Evolutionary conservation across 1,140 invertebrate genomes (phyloP).

Genomic region (Trichonephila clavipes): DNA sequence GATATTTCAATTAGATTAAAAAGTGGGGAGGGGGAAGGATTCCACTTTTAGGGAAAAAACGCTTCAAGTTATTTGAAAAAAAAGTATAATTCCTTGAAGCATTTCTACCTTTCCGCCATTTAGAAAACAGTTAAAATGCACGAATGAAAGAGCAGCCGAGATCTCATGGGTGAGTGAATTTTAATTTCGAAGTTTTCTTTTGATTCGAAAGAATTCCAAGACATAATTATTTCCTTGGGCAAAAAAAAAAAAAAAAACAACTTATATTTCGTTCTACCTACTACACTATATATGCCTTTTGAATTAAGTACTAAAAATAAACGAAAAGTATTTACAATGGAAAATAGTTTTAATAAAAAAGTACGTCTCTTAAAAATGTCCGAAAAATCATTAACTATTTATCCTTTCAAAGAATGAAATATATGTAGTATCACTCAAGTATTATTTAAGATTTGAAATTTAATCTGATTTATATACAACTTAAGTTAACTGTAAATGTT

Average conservation of each 20-base stretch:
- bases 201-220: not conserved
- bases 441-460: too few species aligned
- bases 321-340: too few species aligned
- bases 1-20: conserved; percentile 1
- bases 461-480: too few species aligned
- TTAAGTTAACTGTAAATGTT: too few species aligned
- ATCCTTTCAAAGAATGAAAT: too few species aligned
- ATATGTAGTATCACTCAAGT: too few species aligned
- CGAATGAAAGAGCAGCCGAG: not conserved
- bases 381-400: too few species aligned
- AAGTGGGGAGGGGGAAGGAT: not conserved
- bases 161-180: not conserved
- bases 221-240: not conserved
- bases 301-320: not conserved
- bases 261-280: not conserved
- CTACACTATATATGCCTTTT: not conserved
- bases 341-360: too few species aligned
- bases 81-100: not conserved
- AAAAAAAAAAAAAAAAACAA: too few species aligned
- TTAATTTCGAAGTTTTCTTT: conserved; percentile 11
- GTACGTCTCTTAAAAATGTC: too few species aligned
- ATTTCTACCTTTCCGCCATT: not conserved
- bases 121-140: not conserved
- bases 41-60: too few species aligned
- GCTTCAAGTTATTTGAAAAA: conserved; percentile 12